Evolutionary conservation across 1,140 invertebrate species (phyloP).

Genomic region (Ips nitidus): DNA sequence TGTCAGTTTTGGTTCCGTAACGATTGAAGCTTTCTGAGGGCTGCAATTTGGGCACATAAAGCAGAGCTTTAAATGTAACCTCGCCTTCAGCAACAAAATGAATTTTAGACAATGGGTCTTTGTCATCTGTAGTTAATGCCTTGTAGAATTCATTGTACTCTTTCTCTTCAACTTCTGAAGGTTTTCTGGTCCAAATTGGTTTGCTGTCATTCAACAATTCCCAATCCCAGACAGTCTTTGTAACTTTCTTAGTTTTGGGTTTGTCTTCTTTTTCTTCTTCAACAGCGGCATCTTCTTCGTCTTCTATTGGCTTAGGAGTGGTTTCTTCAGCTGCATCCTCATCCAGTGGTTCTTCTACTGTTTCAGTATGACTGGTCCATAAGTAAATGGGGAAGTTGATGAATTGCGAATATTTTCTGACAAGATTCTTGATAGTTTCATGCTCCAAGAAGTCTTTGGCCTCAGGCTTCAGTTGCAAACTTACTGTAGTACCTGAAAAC

Average conservation of each 20-base stretch:
- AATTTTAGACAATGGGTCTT: conserved; percentile 83
- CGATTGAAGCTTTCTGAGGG: conserved; percentile 92
- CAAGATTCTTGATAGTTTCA: conserved; percentile 84
- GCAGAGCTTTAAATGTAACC: conserved; percentile 95
- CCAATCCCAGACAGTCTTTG: conserved; percentile 99
- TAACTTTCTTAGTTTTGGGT: conserved; percentile 85
- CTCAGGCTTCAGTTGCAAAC: conserved; percentile 94
- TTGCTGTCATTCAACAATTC: conserved; percentile 94
- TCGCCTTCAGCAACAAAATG: conserved; percentile 99
- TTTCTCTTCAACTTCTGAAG: conserved; percentile 78
- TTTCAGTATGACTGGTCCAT: conserved; percentile 91
- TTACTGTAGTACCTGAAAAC: conserved; percentile 53
- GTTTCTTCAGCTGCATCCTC: conserved; percentile 52
- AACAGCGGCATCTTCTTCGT: conserved; percentile 55
- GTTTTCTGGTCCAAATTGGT: conserved; percentile 96
- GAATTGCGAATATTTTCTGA: conserved; percentile 99
- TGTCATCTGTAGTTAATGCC: conserved; percentile 87
- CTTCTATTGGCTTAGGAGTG: conserved; percentile 49
- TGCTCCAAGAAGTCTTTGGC: conserved; percentile 93
- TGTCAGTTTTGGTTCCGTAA: conserved; percentile 92
- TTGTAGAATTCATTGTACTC: conserved; percentile 97
- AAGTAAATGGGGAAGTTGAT: conserved; percentile 99
- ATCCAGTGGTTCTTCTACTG: conserved; percentile 74
- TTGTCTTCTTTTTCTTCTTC: conserved; percentile 77
- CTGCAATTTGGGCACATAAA: conserved; percentile 89